Percentiles rank a stretch among this genome's conserved stretches.
Evolutionary conservation across 35 echinoderm and acorn worm species (phyloP).

Genomic region (Amphiura filiformis): DNA sequence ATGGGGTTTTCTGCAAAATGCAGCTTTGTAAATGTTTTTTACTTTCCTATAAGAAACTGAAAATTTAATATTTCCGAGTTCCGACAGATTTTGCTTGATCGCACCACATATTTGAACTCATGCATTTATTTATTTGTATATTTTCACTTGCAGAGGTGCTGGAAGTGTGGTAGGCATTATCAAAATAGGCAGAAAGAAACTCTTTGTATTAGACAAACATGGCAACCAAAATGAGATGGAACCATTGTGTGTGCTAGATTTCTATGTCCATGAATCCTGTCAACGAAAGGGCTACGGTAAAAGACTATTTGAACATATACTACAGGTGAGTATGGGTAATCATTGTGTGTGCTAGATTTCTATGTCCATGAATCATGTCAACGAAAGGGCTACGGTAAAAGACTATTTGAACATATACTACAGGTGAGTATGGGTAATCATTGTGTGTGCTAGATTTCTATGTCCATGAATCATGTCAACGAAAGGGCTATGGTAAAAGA

Average conservation of each 20-base stretch:
- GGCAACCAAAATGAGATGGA: conserved; percentile 94
- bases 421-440: conserved; percentile 77
- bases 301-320: conserved; percentile 86
- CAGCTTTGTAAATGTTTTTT: too few relatives aligned
- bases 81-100: too few relatives aligned
- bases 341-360: conserved; percentile 92
- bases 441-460: conserved; percentile 96
- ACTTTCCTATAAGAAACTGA: too few relatives aligned
- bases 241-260: conserved; percentile 91
- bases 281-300: conserved; percentile 90
- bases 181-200: conserved; percentile 79
- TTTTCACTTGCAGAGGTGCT: conserved; percentile 51
- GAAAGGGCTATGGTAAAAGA: conserved; percentile 83
- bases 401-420: conserved; percentile 89
- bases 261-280: conserved; percentile 98
- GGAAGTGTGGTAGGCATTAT: conserved; percentile 86
- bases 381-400: conserved; percentile 82
- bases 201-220: conserved; percentile 86
- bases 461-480: conserved; percentile 95
- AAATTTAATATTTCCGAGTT: too few relatives aligned
- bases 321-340: conserved; percentile 78
- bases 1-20: too few relatives aligned
- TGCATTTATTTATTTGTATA: too few relatives aligned
- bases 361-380: conserved; percentile 99
- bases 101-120: too few relatives aligned